Percentiles rank a stretch among this genome's conserved stretches.
Evolutionary conservation across 2,113 vertebrate genomes (phyloP).

Genomic region (Kryptolebias marmoratus): DNA sequence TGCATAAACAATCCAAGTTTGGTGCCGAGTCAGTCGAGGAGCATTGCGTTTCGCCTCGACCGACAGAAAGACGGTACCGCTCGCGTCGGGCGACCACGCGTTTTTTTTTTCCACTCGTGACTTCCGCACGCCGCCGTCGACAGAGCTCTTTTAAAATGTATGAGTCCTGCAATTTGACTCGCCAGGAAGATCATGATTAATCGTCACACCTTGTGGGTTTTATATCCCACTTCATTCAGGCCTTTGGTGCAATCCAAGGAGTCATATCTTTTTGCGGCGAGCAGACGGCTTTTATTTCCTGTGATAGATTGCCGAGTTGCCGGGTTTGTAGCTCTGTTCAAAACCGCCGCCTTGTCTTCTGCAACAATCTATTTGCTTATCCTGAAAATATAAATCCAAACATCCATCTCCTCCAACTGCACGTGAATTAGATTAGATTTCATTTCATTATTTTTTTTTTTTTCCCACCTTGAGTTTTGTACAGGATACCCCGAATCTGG

Average conservation of each 20-base stretch:
- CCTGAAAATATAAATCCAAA: background rate
- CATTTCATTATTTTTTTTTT: background rate
- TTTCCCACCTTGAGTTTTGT: background rate
- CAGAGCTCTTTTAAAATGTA: conserved; percentile 33
- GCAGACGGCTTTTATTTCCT: background rate
- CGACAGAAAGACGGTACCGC: background rate
- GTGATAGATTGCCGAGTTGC: background rate
- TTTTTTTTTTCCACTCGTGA: background rate
- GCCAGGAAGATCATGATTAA: conserved; percentile 15
- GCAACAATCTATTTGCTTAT: background rate
- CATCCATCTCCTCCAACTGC: background rate
- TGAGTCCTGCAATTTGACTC: conserved; percentile 20
- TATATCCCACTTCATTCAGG: conserved; percentile 3
- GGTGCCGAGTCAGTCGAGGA: conserved; percentile 2
- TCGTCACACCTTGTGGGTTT: conserved; percentile 3
- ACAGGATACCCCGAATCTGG: no score
- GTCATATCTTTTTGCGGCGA: background rate
- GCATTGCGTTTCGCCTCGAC: background rate
- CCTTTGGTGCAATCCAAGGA: background rate
- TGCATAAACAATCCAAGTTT: conserved; percentile 35
- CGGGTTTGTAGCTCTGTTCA: no score
- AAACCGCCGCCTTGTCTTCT: background rate
- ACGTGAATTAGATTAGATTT: background rate
- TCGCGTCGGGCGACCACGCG: no score
- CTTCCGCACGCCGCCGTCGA: conserved; percentile 4